Evolutionary conservation across 2,797 vertebrate species (phyloP), one percentile per base, ranked within the genome.

Genomic region (Eulemur mongoz): DNA sequence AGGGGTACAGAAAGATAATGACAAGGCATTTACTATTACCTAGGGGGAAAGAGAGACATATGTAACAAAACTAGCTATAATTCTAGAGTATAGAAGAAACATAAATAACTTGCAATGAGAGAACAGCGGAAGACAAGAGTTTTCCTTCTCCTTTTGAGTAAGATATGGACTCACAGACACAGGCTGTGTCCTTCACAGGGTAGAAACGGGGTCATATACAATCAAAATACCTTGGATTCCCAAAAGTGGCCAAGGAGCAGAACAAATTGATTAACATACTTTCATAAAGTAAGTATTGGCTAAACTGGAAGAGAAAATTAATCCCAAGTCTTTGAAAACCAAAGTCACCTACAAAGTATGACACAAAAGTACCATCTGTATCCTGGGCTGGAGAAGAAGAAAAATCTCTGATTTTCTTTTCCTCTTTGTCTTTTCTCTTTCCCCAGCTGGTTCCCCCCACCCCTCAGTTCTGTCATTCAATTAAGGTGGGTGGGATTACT

Each of bases 311-410:
- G 35, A 76, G n/a, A 78, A 93, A 95, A 78, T 89, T 7, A 92
- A 59, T 48, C 63, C 57, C 81, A 93, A 76, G 52, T 81, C 59
- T 93, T 78, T 78, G 59, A 96, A 88, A 95, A 90, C 61, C 72
- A 79, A 94, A 87, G 18, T 79, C 59, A 80, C 40, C 70, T 89
- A 90, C 20, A 67, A 88, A 69, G 52, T 69, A 78, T 52, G 61
- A 79, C 38, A 90, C 4, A n/a, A 35, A 91, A 73, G 43, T 57
- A 50, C 27, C 38, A 48, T 50, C 35, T 96, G 48, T 84, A 40
- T 82, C 43, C 43, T 43, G 43, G 43, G 43, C 43, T 43, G 43
- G 4, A 61, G 43, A 83, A 40, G 83, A 43, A 80, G 43, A 80
- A 38, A 63, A 50, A 57, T 40, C 48, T 88, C n/a, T 18, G 27